Evolutionary conservation across 2,113 vertebrate species (phyloP).

Genomic region (Centropus bengalensis): DNA sequence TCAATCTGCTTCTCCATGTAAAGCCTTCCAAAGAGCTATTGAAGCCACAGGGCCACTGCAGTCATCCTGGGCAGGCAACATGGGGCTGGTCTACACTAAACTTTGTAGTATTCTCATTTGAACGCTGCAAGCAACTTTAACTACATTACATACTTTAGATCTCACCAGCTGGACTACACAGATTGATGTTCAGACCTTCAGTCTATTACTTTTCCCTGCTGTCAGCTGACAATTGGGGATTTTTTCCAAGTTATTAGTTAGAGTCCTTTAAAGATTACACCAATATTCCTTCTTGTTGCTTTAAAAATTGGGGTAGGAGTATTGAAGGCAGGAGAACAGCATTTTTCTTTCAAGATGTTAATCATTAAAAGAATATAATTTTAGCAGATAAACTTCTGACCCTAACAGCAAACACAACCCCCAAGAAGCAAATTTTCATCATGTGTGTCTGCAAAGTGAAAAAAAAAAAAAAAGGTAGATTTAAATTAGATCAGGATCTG

Average conservation of each 20-base stretch:
- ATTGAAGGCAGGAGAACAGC: neutral
- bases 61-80: neutral
- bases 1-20: neutral
- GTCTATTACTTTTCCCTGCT: neutral
- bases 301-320: neutral
- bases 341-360: neutral
- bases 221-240: neutral
- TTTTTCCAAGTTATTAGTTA: neutral
- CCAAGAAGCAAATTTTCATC: neutral
- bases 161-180: neutral
- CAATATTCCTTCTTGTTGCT: neutral
- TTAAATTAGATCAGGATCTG: neutral
- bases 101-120: neutral
- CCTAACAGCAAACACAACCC: neutral
- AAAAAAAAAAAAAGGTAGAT: neutral
- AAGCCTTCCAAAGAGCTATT: neutral
- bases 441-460: neutral
- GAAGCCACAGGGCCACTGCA: neutral
- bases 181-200: neutral
- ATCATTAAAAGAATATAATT: neutral
- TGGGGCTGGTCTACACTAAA: neutral
- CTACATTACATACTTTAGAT: neutral
- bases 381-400: neutral
- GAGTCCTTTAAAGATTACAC: neutral
- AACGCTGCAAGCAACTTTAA: neutral